These are phyloP conservation scores for Electrophaes corylata DNA, from an alignment of 2,888 invertebrate genomes.

Conservation along the genomic window DNA sequence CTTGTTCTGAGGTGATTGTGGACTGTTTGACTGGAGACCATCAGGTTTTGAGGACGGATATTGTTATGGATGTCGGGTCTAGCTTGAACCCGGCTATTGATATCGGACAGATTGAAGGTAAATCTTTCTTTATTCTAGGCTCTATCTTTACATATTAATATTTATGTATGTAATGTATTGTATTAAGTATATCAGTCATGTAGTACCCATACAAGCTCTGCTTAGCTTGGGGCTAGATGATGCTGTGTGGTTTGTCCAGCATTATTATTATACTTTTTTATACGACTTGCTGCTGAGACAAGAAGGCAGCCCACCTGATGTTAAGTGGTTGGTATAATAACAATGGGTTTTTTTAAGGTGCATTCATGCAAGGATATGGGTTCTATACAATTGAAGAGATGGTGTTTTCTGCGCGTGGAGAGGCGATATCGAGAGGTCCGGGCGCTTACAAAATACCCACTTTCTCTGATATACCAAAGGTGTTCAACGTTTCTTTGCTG, in stretches of 20 bases:
- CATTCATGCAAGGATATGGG: conserved; percentile 94
- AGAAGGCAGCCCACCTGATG: too few relatives aligned
- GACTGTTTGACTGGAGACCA: conserved; percentile 95
- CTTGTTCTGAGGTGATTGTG: conserved; percentile 93
- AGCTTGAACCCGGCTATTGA: conserved; percentile 96
- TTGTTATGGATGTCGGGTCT: conserved; percentile 95
- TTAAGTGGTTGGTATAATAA: background rate
- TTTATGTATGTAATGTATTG: too few relatives aligned
- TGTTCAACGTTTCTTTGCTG: conserved; percentile 92
- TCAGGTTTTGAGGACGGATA: conserved; percentile 91
- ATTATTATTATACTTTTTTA: too few relatives aligned
- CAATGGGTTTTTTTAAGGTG: conserved; percentile 79
- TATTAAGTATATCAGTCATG: too few relatives aligned
- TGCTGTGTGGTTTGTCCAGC: too few relatives aligned
- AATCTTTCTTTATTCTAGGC: background rate
- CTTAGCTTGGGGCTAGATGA: too few relatives aligned
- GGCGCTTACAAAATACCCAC: conserved; percentile 94
- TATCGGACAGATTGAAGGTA: conserved; percentile 92
- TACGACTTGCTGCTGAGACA: too few relatives aligned
- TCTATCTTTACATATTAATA: too few relatives aligned
- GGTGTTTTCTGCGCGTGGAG: conserved; percentile 89
- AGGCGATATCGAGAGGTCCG: conserved; percentile 89
- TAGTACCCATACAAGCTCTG: too few relatives aligned
- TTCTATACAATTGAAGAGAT: conserved; percentile 92
- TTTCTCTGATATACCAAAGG: conserved; percentile 91